Evolutionary conservation across 2,113 vertebrate genomes (phyloP), one percentile per base, ranked within the genome.

Genomic region (Cyprinodon tularosa): DNA sequence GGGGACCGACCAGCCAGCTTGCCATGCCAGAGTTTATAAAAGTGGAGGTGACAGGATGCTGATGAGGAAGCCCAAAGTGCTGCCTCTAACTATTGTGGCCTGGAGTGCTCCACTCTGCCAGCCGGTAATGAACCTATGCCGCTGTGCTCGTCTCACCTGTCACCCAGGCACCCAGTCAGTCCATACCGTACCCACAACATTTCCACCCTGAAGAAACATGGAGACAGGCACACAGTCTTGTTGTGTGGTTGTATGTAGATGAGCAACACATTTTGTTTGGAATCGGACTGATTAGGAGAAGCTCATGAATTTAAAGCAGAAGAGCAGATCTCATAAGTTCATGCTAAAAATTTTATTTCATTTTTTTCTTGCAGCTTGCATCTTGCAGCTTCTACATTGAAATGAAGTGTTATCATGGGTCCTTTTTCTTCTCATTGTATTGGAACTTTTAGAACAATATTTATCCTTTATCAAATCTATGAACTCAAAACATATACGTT

Each of bases 41-140:
- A 91, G 77, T 70, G 82, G 83, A 87, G 85, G 89, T 88, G 90
- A 88, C 87, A 88, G 86, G 83, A 87, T 82, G 87, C 68, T 88
- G 89, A 92, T 89, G 90, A 90, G 86, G 81, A 84, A 73, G 81
- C 88, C 85, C 4, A 37, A 45, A 81, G 86, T 83, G 29, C 83
- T 84, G 84, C 84, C 88, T 84, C 87, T 70, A 78, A 73, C 85
- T 42, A 47, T 39, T 12, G 39, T 83, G 80, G 86, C 90, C 78
- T 57, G 71, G 72, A 86, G 80, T 84, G 80, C 75, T 73, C 68
- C 73, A 68, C 72, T 84, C 84, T 70, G 77, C 83, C 83, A 83
- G 77, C 65, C 70, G 11, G 77, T 90, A 91, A 90, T 88, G 83
- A 90, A 90, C 88, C 91, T 72, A 62, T 71, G 71, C 71, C 66